Evolutionary conservation across 1,140 invertebrate genomes (phyloP), one percentile per base, ranked within the genome.

Genomic region (Brachionus rotundiformis): DNA sequence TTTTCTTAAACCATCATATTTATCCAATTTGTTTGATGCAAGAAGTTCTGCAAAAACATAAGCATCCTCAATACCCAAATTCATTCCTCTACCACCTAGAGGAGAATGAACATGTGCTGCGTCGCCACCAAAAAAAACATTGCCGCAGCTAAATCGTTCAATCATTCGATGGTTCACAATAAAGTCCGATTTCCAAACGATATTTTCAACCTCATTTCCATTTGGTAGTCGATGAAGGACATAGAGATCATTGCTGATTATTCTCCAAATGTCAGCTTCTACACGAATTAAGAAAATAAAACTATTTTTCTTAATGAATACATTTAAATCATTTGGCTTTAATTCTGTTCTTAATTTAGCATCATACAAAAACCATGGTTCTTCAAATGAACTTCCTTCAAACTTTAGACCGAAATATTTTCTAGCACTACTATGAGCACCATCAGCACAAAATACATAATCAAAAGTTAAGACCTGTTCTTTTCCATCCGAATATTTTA

Each of bases 51-150:
- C 23, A 75, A 75, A 44, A 75, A 44, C 39, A 75, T 13, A 44
- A 44, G 68, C 68, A 75, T 75, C 68, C 23, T 75, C 19, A 25
- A 75, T 44, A 13, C 68, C 68, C 23, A 44, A 25, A 44, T 75
- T 75, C 68, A 75, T 75, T 13, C 68, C 68, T 75, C 39, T 23
- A 47, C 68, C 68, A 44, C 68, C 68, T 25, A 11, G 39, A 33
- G 68, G 68, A 44, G 68, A 75, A 47, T 75, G 68, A 11, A 75
- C 39, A 75, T 75, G 68, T 13, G 68, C 68, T 6, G 68, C 68
- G 47, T 75, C 68, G 16, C 68, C 68, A 2, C 36, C 19, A 44
- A 75, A 75, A 75, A 44, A 75, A 10, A 44, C 16, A 27, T 10
- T 44, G 0, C 23, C 36, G 10, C 2, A 29, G 41, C 29, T 68